Evolutionary conservation across 2,888 invertebrate genomes (phyloP).

Genomic region (Diplazon laetatorius): DNA sequence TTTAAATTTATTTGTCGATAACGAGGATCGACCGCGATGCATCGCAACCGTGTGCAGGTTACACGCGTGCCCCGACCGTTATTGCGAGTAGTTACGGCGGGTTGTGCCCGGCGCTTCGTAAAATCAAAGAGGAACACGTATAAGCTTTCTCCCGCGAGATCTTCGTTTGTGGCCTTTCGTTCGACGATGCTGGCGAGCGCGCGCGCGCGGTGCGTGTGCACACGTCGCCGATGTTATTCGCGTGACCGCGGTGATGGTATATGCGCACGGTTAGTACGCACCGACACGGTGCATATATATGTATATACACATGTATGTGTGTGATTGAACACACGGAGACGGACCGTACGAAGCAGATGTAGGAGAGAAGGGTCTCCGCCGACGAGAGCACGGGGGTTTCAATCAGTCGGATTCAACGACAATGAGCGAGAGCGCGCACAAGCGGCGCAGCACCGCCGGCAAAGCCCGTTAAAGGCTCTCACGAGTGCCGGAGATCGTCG

Average conservation of each 20-base stretch:
- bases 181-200: slow-evolving; percentile 29
- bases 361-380: not conserved
- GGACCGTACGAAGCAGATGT: not conserved
- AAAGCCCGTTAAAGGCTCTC: slow-evolving; percentile 54
- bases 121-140: slow-evolving; percentile 60
- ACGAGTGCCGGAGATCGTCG: slow-evolving; percentile 22
- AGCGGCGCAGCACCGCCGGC: slow-evolving; percentile 37
- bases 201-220: not conserved
- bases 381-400: slow-evolving; percentile 46
- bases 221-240: not conserved
- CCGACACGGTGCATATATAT: too few species aligned
- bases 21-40: slow-evolving; percentile 59
- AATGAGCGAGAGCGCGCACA: slow-evolving; percentile 45
- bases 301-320: slow-evolving; percentile 2
- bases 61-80: slow-evolving; percentile 23
- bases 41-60: slow-evolving; percentile 14
- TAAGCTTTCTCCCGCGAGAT: slow-evolving; percentile 61
- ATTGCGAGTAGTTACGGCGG: slow-evolving; percentile 33
- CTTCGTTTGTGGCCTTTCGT: slow-evolving; percentile 50
- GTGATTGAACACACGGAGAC: slow-evolving; percentile 40
- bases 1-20: slow-evolving; percentile 41
- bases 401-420: slow-evolving; percentile 62
- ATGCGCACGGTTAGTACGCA: not conserved
- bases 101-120: slow-evolving; percentile 57
- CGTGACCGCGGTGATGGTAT: not conserved